Evolutionary conservation across 2,113 vertebrate species (phyloP).

Genomic region (Zootoca vivipara): DNA sequence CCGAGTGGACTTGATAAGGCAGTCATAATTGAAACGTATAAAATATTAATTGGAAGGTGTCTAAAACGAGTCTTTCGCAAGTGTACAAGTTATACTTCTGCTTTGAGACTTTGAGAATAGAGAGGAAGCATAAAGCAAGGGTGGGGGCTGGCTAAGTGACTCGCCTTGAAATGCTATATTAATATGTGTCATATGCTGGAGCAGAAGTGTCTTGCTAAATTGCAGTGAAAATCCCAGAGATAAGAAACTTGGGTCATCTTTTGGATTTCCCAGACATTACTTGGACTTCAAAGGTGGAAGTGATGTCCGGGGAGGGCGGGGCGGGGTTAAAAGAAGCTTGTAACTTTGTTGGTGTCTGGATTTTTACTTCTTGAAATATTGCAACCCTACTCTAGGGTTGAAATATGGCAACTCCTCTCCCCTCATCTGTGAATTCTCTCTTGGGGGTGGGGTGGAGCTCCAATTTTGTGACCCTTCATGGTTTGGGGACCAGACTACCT

Average conservation of each 20-base stretch:
- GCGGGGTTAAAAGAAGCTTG: no score
- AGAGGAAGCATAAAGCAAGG: background rate
- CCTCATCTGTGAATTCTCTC: no score
- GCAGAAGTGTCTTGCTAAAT: background rate
- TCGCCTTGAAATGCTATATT: background rate
- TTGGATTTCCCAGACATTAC: no score
- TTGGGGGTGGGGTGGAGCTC: no score
- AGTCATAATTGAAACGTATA: slow-evolving; percentile 57
- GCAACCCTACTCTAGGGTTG: no score
- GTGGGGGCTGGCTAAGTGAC: slow-evolving; percentile 34
- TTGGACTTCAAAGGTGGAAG: no score
- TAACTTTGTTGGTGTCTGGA: no score
- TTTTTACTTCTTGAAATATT: no score
- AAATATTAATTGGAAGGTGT: slow-evolving; percentile 59
- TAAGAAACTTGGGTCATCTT: slow-evolving; percentile 15
- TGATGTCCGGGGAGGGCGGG: no score
- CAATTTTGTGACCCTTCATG: background rate
- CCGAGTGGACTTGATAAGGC: slow-evolving; percentile 54
- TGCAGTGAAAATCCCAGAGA: slow-evolving; percentile 1
- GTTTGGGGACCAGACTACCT: background rate
- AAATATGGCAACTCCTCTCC: no score
- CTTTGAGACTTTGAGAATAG: slow-evolving; percentile 11
- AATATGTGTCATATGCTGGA: background rate
- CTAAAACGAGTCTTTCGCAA: slow-evolving; percentile 30
- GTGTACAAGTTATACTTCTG: slow-evolving; percentile 37